Conservation (phyloP, 2,113 vertebrate genomes). For the Chloebia gouldiae region DNA sequence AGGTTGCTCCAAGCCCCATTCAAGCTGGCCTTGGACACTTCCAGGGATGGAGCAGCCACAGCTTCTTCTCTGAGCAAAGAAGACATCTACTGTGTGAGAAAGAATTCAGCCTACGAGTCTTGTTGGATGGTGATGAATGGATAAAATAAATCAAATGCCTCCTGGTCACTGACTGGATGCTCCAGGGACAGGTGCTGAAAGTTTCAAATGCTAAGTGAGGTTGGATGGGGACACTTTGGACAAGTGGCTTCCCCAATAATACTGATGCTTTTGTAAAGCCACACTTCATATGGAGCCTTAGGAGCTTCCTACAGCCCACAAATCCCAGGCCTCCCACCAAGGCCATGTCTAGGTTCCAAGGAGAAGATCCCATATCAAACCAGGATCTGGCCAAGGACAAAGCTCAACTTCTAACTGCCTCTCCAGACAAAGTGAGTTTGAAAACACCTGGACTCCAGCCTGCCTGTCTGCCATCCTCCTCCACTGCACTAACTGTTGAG, state of each 20-base stretch:
- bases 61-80: neutral
- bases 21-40: neutral
- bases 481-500: neutral
- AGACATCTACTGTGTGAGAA: fast-evolving
- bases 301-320: neutral
- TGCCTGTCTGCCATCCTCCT: neutral
- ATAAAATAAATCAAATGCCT: neutral
- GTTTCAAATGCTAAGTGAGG: neutral
- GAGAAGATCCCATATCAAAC: neutral
- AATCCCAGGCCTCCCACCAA: neutral
- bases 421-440: neutral
- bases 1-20: neutral
- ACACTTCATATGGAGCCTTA: neutral
- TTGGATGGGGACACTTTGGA: neutral
- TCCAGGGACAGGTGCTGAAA: neutral
- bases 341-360: neutral
- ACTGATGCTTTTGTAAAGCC: neutral
- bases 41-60: neutral
- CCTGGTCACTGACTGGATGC: neutral
- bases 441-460: neutral
- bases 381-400: neutral
- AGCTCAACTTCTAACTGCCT: neutral
- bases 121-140: neutral
- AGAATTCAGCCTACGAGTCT: fast-evolving
- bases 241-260: neutral